Evolutionary conservation across 2,888 invertebrate species (phyloP).

Genomic region (Vannuccia rotundouncinata): DNA sequence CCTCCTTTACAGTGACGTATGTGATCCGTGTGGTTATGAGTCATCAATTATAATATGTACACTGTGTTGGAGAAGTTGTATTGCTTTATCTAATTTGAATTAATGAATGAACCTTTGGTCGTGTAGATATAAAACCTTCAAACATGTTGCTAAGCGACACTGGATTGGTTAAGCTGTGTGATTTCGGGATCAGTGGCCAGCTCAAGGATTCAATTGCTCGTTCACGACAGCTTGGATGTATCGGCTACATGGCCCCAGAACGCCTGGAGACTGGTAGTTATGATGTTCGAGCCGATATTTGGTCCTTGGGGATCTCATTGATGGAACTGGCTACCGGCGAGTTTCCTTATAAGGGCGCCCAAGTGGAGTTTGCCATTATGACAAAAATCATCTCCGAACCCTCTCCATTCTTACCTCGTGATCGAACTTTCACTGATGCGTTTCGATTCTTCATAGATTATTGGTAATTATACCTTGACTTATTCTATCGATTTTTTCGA

Average conservation of each 20-base stretch:
- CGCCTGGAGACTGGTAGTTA: conserved; percentile 93
- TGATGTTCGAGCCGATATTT: conserved; percentile 97
- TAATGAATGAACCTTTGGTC: no score
- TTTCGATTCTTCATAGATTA: conserved; percentile 82
- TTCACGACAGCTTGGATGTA: conserved; percentile 90
- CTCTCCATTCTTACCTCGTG: conserved; percentile 64
- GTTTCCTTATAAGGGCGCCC: conserved; percentile 86
- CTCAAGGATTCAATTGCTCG: conserved; percentile 96
- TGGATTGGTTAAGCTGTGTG: conserved; percentile 92
- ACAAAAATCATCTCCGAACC: conserved; percentile 72
- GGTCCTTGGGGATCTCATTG: conserved; percentile 78
- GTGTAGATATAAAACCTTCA: conserved; percentile 92
- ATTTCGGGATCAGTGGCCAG: conserved; percentile 97
- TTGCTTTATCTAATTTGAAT: no score
- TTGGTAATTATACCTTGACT: conserved; percentile 65
- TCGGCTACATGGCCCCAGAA: conserved; percentile 99
- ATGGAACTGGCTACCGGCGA: conserved; percentile 90
- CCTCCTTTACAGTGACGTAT: no score
- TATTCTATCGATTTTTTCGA: no score
- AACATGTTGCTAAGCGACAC: conserved; percentile 91
- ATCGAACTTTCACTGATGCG: conserved; percentile 71
- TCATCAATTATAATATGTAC: no score
- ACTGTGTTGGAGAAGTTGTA: no score
- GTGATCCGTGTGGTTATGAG: no score
- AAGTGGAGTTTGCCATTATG: conserved; percentile 93